Conservation (phyloP, 2,888 invertebrate species). For the Muschampia plurimacula region DNA sequence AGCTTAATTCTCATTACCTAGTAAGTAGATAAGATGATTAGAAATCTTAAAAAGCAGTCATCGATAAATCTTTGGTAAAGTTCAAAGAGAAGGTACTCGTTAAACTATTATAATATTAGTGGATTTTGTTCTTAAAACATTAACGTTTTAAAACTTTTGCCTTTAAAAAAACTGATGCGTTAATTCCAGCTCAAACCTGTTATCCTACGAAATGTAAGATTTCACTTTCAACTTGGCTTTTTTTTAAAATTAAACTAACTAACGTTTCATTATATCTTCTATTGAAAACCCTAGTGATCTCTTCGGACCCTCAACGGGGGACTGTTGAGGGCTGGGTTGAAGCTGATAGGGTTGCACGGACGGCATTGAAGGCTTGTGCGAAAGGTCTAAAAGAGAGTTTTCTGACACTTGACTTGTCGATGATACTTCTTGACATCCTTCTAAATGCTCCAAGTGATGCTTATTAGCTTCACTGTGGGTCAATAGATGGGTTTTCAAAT, state of each 20-base stretch:
- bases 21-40: slow-evolving; percentile 34
- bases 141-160: slow-evolving; percentile 25
- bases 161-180: slow-evolving; percentile 17
- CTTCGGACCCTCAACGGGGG: slow-evolving; percentile 73
- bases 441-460: slow-evolving; percentile 78
- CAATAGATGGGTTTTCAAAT: slow-evolving; percentile 95
- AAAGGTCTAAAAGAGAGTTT: slow-evolving; percentile 83
- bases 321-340: slow-evolving; percentile 64
- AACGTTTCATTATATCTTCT: slow-evolving; percentile 95
- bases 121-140: slow-evolving; percentile 21
- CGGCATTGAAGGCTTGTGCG: slow-evolving; percentile 79
- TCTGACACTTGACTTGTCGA: slow-evolving; percentile 80
- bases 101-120: slow-evolving; percentile 33
- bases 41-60: slow-evolving; percentile 51
- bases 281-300: slow-evolving; percentile 91
- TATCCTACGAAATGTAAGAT: slow-evolving; percentile 35
- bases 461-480: slow-evolving; percentile 92
- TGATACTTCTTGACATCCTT: slow-evolving; percentile 82
- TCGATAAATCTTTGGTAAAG: slow-evolving; percentile 67
- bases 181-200: slow-evolving; percentile 42
- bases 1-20: slow-evolving; percentile 29
- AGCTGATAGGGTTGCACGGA: slow-evolving; percentile 60
- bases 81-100: slow-evolving; percentile 51
- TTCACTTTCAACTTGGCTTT: slow-evolving; percentile 44
- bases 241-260: slow-evolving; percentile 55